Base-by-base conservation (phyloP, 1,140 invertebrate genomes). In the Bombus waltoni region DNA sequence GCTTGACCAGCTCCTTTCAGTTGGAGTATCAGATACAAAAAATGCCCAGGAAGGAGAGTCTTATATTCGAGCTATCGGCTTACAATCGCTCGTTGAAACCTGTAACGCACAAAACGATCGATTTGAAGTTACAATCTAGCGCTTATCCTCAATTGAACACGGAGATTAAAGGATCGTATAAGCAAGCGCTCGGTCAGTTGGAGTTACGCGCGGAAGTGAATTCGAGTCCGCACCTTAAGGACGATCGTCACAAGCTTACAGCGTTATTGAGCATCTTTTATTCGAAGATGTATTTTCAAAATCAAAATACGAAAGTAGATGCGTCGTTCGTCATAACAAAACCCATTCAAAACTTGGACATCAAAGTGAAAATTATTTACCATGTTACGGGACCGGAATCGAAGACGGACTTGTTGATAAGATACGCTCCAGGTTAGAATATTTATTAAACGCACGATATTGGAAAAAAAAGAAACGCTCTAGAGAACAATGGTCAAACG, bases 61-160 rank as follows among this genome's bases (percentile, higher is more conserved):
- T 98, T 1, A 96, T 96, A 85, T 92, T 97, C 13, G 96, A 97
- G 81, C 95, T 97, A 2, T 94, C 96, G 11, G 90, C 97, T n/a
- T 96, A 96, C 5, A 96, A 98, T 92, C 96, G 96, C 66, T 96
- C 96, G 0, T 96, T 95, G 0, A 96, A 96, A 90, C 96, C 96
- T 0, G 95, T 97, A 79, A 96, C 96, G 28, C 96, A 96, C 68
- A 94, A 95, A 68, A 91, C 94, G 9, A 97, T 96, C 0, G 96
- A 97, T 83, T 91, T 97, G 70, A 96, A 96, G 59, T 93, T 98
- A 66, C 96, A 96, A 38, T 97, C 97, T 18, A 97, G 97, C 0
- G 97, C 97, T 0, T 98, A 98, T 95, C 97, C 97, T 0, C 96
- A 97, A 75, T 96, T 97, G 13, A 97, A 98, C 92, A 97, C 97